Base-by-base conservation (phyloP, 1,140 invertebrate genomes). In the Drosophila paulistorum region DNA sequence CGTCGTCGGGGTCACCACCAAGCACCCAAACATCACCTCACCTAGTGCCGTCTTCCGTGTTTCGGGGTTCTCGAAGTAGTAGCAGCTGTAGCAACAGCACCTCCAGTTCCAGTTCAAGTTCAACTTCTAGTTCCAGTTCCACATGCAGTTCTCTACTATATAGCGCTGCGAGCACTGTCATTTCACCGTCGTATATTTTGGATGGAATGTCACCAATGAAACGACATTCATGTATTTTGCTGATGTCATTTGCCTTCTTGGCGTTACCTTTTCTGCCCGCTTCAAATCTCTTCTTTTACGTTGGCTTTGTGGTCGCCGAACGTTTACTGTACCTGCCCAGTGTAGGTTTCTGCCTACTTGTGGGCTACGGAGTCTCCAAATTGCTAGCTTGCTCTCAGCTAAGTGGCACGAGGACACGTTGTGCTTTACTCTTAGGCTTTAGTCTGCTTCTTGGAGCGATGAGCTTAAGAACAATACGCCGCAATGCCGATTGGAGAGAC, bases 221-320 rank as follows among this genome's bases (percentile, higher is more conserved):
- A 2, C 69, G 84, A 26, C 76, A 91, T 55, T 79, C 84, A 7
- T 83, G 81, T 63, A 71, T 92, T n/a, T 26, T 92, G 59, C 63
- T 92, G 13, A 92, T 96, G 86, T 94, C 95, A 33, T 90, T 97
- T 74, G 95, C 95, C 66, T 95, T 99, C 87, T 94, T 98, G 84
- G 95, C 96, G 54, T 93, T 99, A 66, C 97, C 98, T 41, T 99
- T 99, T 93, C 93, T 99, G 73, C 98, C 98, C 45, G 98, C 98
- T 11, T 96, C 96, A 66, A 99, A 99, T 94, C 92, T 96, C 61
- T 95, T 99, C 91, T 98, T 99, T 93, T 98, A 98, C 85, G 98
- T 99, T 65, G 98, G 98, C 7, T 99, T 99, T 92, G 98, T 99
- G 26, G 96, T 99, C 7, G 98, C 98, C 39, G 98, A 99, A 93